Conservation (phyloP, 2,113 vertebrate species). For the Naja naja region DNA sequence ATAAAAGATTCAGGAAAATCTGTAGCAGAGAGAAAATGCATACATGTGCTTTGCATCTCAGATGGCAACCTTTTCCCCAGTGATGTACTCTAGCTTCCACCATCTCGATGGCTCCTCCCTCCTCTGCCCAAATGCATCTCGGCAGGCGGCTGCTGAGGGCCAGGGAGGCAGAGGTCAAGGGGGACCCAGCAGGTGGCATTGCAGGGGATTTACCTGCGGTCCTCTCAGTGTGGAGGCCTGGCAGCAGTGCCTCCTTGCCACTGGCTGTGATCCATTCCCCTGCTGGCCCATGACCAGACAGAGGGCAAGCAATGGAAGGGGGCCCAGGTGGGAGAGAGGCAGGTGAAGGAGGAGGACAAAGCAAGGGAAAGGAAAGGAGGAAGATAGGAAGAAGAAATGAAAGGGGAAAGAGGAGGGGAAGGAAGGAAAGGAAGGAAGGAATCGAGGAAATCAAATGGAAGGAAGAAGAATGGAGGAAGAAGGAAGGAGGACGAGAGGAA, state of each 20-base stretch:
- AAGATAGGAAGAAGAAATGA: no score
- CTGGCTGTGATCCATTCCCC: neutral
- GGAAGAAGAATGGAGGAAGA: no score
- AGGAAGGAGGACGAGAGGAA: no score
- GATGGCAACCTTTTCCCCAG: neutral
- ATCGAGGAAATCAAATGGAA: no score
- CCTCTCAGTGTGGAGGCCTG: neutral
- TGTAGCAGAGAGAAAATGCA: neutral
- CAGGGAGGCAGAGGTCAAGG: neutral
- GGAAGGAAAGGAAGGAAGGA: neutral
- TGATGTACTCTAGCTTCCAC: neutral
- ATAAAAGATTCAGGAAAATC: neutral
- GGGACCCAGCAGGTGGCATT: neutral
- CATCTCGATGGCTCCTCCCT: neutral
- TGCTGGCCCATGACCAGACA: neutral
- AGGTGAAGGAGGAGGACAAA: neutral
- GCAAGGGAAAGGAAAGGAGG: neutral
- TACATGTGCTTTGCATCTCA: neutral
- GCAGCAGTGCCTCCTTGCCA: neutral
- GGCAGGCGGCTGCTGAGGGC: neutral
- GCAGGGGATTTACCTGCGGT: neutral
- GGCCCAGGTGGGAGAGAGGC: neutral
- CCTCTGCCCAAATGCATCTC: fast-evolving
- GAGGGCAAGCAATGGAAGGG: neutral
- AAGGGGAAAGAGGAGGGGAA: no score